Base-by-base conservation (phyloP, 2,888 invertebrate genomes). In the Elegia similella region DNA sequence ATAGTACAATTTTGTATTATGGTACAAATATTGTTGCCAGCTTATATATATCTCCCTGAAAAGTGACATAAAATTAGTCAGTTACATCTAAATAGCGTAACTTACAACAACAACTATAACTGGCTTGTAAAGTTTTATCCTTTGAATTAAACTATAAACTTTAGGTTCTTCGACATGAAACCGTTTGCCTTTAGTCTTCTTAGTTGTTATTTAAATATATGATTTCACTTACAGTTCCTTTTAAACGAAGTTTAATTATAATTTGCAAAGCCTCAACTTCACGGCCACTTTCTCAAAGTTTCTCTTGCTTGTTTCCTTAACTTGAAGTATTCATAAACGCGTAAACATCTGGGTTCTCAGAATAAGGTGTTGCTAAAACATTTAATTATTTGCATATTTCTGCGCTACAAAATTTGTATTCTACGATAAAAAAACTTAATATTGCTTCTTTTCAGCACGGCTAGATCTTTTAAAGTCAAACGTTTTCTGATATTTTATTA, bases 251-350 rank as follows among this genome's bases (percentile, higher is more conserved):
- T 52, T 52, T 34, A 52, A 42, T 52, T 52, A 52, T 38, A 42
- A n/a, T 52, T 52, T 52, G 38, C 52, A 52, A 52, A 52, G 38
- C 16, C 23, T 42, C 42, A 52, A 38, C 42, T 52, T 52, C 38
- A 17, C 17, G 10, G 38, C 52, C 16, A 52, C 42, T 38, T 52
- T 52, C 52, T 52, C 6, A 17, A 47, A 47, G 29, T 47, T 47
- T 38, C 38, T 34, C 34, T 15, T 52, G 38, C 38, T 52, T 42
- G 50, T 38, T 52, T 16, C 38, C 8, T 38, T 38, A 15, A 50
- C 34, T 52, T 16, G 15, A 50, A 16, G 50, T 50, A 50, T 47
- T 47, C 29, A 47, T 47, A 10, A 47, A 47, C 29, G 29, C 23
- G 47, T 29, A 23, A 47, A 29, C 15, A 46, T 47, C 29, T 23